Base-by-base conservation (phyloP, 2,888 invertebrate species). In the Timema podura region DNA sequence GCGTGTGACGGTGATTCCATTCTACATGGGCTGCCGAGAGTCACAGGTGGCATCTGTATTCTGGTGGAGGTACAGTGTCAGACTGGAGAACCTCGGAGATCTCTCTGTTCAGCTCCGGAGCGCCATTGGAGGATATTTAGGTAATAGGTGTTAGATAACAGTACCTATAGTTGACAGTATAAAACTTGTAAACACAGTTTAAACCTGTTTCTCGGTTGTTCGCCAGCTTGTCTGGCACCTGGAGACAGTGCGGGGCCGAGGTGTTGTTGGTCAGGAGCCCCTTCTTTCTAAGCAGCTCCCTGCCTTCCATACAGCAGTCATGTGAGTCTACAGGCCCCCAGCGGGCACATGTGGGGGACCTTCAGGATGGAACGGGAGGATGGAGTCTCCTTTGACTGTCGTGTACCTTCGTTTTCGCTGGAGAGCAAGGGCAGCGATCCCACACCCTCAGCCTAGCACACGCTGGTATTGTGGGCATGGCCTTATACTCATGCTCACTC, bases 41-140 rank as follows among this genome's bases (percentile, higher is more conserved):
- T 92, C 93, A 64, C 95, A 96, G 78, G 92, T 93, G 71, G 92
- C 92, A 44, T 91, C 93, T 54, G 95, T 96, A 0, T 96, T 95
- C 81, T 97, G 96, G 94, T 99, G 99, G 99, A 89, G 98, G 59
- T 99, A 99, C 81, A 97, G 97, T 80, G 97, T 99, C 79, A 87
- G 98, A 30, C 83, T 99, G 75, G 98, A 98, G 85, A 98, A 99
- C 83, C 85, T 97, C 69, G 94, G 96, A 1, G 87, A 91, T 49
- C 84, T 92, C 68, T 91, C 93, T 68, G 95, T 98, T 5, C 97
- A 97, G 80, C 83, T 99, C 65, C 87, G 98, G 97, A 98, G 83
- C 85, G 98, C 13, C 96, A 98, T 82, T 98, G 98, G 98, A 88
- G 97, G 76, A 98, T 98, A 80, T 98, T 98, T 30, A 30, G 30